Base-by-base conservation (phyloP, 2,888 invertebrate genomes). In the Zygaena filipendulae region DNA sequence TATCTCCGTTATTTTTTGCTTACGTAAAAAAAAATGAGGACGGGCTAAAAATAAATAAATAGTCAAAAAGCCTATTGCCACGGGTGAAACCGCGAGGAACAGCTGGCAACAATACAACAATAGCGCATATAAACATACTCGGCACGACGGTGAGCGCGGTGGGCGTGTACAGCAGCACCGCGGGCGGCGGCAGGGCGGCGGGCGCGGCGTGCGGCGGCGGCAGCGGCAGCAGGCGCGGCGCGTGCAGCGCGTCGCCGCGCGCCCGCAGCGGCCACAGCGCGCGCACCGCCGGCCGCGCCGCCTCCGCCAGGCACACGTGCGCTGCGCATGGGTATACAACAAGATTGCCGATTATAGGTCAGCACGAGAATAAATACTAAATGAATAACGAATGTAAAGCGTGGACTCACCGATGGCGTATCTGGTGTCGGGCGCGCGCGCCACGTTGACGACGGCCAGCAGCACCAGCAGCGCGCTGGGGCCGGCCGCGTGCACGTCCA, bases 371-470 rank as follows among this genome's bases (percentile, higher is more conserved):
- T n/a, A n/a, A n/a, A n/a, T n/a, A n/a, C n/a, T n/a, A n/a, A n/a
- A n/a, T n/a, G n/a, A n/a, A n/a, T n/a, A n/a, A n/a, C n/a, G n/a
- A n/a, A n/a, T n/a, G n/a, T n/a, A n/a, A n/a, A n/a, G n/a, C n/a
- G n/a, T n/a, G n/a, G n/a, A n/a, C n/a, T 68, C 63, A 88, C 89
- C 89, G 39, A 87, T 68, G 2, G 88, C 91, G 56, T 91, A 90
- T 47, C 88, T 82, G 55, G 88, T 81, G 47, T 87, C 85, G 0
- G 85, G 84, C 7, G 87, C 83, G 25, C 86, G 71, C 12, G 86
- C 84, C 11, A 82, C 71, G 58, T 87, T 87, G 9, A 84, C 82
- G 6, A 86, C 87, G 5, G 89, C 91, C 4, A 86, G 85, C 36
- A 93, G 81, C 29, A 95, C 68, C 46, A 91, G 79, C 4, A 92